Evolutionary conservation across 2,113 vertebrate species (phyloP).

Genomic region (Eulacestoma nigropectus): DNA sequence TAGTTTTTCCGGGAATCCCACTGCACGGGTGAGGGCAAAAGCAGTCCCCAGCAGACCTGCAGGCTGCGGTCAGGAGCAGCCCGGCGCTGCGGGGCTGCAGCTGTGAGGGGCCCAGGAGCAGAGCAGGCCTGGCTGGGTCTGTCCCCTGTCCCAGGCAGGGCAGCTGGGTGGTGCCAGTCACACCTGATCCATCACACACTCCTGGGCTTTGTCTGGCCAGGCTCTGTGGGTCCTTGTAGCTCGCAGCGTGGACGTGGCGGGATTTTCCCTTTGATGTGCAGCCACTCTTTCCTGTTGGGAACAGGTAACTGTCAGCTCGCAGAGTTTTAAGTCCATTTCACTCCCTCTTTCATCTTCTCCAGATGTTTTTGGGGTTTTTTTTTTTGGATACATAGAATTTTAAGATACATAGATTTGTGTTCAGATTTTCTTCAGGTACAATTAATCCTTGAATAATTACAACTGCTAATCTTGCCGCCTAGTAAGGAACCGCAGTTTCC

Average conservation of each 20-base stretch:
- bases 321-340: background rate
- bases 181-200: accelerated
- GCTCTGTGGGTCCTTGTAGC: background rate
- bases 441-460: background rate
- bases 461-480: background rate
- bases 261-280: background rate
- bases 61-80: background rate
- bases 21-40: background rate
- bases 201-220: accelerated
- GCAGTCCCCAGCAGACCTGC: accelerated
- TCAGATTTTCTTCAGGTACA: background rate
- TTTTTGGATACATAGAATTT: background rate
- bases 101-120: background rate
- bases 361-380: background rate
- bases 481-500: background rate
- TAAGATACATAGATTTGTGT: background rate
- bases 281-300: accelerated
- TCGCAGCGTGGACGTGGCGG: accelerated
- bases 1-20: background rate
- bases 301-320: background rate
- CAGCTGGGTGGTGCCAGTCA: background rate
- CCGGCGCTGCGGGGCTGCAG: background rate
- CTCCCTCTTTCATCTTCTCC: background rate
- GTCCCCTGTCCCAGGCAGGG: background rate
- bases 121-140: too few relatives aligned